phyloP scores from a whole-genome alignment of 2,113 vertebrate genomes.

The Brachypteracias leptosomus region DNA sequence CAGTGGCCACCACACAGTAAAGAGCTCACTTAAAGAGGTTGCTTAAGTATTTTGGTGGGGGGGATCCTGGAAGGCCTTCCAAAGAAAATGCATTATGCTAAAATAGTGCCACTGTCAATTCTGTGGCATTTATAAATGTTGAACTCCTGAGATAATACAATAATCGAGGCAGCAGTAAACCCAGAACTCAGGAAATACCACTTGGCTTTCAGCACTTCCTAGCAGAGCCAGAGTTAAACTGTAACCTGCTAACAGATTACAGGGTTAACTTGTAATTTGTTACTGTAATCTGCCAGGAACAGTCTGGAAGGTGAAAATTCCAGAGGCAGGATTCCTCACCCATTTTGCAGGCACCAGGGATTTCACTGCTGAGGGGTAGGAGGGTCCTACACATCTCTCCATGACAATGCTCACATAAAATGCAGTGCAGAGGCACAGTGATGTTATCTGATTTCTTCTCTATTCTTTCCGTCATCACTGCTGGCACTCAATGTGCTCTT shows the following conservation, averaged over 20 bases:
- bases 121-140: neutral
- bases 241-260: neutral
- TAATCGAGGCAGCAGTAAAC: neutral
- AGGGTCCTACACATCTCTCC: neutral
- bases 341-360: neutral
- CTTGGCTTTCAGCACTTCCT: neutral
- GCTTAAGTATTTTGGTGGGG: neutral
- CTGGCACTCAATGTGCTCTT: neutral
- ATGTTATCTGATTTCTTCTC: neutral
- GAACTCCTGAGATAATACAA: neutral
- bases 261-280: constrained; percentile 15
- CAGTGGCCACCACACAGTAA: neutral
- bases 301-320: neutral
- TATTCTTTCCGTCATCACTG: neutral
- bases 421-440: neutral
- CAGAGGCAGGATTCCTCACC: neutral
- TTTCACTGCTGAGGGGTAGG: neutral
- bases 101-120: neutral
- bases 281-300: neutral
- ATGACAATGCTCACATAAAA: neutral
- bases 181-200: neutral
- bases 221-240: neutral
- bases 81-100: neutral
- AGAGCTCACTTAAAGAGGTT: neutral
- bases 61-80: neutral